Conservation (phyloP, 2,113 vertebrate genomes). For the Oreochromis niloticus region DNA sequence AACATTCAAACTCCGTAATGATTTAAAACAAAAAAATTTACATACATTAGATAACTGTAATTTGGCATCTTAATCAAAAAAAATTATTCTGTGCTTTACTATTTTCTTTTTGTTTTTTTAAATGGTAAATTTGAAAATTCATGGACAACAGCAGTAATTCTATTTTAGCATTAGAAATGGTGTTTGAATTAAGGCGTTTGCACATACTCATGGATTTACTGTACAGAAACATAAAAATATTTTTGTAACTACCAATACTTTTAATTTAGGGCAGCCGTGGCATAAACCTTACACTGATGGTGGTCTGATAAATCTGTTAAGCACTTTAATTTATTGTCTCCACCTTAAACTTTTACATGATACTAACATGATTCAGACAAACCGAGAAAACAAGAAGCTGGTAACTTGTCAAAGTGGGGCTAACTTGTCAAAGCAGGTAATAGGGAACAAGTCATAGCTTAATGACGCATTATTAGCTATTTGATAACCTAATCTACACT, state of each 20-base stretch:
- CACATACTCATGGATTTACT: background rate
- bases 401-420: background rate
- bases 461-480: background rate
- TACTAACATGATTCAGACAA: background rate
- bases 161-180: background rate
- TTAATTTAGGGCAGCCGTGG: background rate
- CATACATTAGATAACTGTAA: background rate
- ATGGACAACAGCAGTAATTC: accelerated
- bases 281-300: background rate
- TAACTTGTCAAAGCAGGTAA: background rate
- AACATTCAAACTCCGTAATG: background rate
- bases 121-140: background rate
- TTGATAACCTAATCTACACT: background rate
- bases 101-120: background rate
- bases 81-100: background rate
- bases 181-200: background rate
- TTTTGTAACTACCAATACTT: background rate
- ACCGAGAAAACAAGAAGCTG: background rate
- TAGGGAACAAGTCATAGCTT: background rate
- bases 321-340: background rate
- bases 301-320: background rate
- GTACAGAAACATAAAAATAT: background rate
- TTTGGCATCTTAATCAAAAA: background rate
- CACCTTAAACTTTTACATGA: background rate
- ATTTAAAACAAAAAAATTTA: too few relatives aligned